Evolutionary conservation across 2,888 invertebrate genomes (phyloP).

Genomic region (Ophion obscuratus): DNA sequence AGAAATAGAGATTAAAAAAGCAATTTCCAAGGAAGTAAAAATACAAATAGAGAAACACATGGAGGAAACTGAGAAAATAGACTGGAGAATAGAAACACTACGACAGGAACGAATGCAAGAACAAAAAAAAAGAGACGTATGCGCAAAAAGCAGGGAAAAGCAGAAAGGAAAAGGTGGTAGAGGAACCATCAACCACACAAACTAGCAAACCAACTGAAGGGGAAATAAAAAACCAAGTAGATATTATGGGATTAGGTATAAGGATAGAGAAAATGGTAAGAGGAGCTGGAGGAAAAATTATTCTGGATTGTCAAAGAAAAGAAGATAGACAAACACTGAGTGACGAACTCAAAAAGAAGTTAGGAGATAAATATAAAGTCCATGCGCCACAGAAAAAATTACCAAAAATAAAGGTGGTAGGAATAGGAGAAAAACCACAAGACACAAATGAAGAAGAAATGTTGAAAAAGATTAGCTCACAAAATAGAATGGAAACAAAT

Average conservation of each 20-base stretch:
- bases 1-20: no score
- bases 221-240: slow-evolving; percentile 51
- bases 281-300: slow-evolving; percentile 45
- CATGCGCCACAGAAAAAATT: slow-evolving; percentile 32
- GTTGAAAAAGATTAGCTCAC: neutral
- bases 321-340: slow-evolving; percentile 33
- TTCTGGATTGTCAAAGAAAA: slow-evolving; percentile 48
- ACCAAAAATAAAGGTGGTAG: no score
- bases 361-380: slow-evolving; percentile 49
- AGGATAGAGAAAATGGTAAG: slow-evolving; percentile 43
- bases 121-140: slow-evolving; percentile 15
- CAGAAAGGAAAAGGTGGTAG: slow-evolving; percentile 36
- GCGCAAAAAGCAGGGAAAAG: slow-evolving; percentile 29
- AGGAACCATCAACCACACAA: slow-evolving; percentile 39
- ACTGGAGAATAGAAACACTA: no score
- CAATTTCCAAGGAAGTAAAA: no score
- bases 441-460: slow-evolving; percentile 30
- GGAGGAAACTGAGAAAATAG: no score
- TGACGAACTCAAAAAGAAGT: slow-evolving; percentile 38
- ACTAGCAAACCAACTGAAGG: neutral
- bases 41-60: no score
- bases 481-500: no score
- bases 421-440: neutral
- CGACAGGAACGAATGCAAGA: no score
- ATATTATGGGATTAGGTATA: no score